phyloP scores from a whole-genome alignment of 2,797 vertebrate species.

The Falco cherrug region DNA sequence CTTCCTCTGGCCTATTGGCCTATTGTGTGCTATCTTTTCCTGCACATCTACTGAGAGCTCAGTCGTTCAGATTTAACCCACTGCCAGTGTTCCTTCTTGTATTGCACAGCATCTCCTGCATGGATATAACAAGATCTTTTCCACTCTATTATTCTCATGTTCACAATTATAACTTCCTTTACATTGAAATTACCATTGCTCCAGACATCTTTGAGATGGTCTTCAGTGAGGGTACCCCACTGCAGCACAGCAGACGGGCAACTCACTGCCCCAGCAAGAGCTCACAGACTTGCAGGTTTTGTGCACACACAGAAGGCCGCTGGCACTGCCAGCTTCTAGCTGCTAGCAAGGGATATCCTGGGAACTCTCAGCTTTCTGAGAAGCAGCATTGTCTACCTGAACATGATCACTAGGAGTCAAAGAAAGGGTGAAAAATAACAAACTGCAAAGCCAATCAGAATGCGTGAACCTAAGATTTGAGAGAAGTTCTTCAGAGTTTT shows the following conservation, averaged over 20 bases:
- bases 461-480: neutral
- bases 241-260: neutral
- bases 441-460: constrained; percentile 3
- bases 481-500: neutral
- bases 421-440: constrained; percentile 46
- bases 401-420: neutral
- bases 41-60: neutral
- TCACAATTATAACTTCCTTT: neutral
- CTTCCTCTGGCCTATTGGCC: neutral
- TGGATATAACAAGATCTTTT: neutral
- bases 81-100: neutral
- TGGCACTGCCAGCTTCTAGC: neutral
- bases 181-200: neutral
- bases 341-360: constrained; percentile 31
- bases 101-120: neutral
- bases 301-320: neutral
- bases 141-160: neutral
- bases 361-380: constrained; percentile 11
- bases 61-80: neutral
- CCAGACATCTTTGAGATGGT: neutral
- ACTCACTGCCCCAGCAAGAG: neutral
- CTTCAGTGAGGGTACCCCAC: neutral
- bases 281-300: neutral
- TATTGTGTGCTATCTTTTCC: neutral
- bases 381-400: constrained; percentile 49